Evolutionary conservation across 2,797 vertebrate genomes (phyloP), one percentile per base, ranked within the genome.

Genomic region (Macroramphosus scolopax): DNA sequence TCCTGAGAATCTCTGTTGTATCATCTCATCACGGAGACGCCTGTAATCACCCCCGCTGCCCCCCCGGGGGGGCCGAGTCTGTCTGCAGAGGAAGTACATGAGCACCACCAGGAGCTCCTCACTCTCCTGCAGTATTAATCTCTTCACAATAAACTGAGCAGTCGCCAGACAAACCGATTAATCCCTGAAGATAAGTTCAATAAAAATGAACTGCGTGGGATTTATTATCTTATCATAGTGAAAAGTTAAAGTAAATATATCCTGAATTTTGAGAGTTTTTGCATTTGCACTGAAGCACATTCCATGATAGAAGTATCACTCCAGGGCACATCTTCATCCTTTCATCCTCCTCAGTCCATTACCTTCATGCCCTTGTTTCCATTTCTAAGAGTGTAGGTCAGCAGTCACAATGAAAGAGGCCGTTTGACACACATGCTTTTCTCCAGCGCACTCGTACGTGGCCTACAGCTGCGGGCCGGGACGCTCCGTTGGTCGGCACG

Each of bases 381-480:
- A 51, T 53, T 63, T 65, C 10, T 8, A 50, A 54, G 61, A 62
- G 39, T 32, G 8, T 1, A 29, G 73, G 81, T 80, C 73, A 75
- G 51, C 39, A 12, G 51, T 29, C 47, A 68, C 70, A 75, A 65
- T 77, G 68, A 74, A 75, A 72, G 32, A 34, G 6, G 26, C 51
- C 59, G 53, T 72, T 75, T 72, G 70, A 77, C 75, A 72, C 61
- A 73, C 73, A 75, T 66, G 66, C 31, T 25, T 71, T 55, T 75
- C 44, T 63, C 4, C 1, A 30, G 35, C 31, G 8, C 6, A 34
- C 32, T 54, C 60, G 17, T 25, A 61, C 64, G 80, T 63, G 81
- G 46, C 87, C 87, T 81, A 84, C 55, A 82, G 80, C 84, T 80
- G 61, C 61, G 38, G 81, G 85, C 69, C 33, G 32, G 13, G 31